phyloP scores from a whole-genome alignment of 2,113 vertebrate species.

The Sinocyclocheilus anshuiensis region DNA sequence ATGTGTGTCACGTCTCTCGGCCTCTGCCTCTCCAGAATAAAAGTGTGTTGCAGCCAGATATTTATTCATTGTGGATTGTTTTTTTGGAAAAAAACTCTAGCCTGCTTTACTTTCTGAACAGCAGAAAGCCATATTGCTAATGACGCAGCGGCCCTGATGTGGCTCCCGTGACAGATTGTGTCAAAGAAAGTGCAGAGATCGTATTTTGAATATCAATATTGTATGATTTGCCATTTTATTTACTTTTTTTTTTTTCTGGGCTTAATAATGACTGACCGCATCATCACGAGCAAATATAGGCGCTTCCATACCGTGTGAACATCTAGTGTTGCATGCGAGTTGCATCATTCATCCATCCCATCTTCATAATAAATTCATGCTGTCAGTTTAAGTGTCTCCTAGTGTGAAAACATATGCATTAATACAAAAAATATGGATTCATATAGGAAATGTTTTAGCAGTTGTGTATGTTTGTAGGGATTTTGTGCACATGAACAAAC shows the following conservation, averaged over 20 bases:
- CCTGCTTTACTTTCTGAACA: not conserved
- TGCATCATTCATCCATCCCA: constrained; percentile 7
- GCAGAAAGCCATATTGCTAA: not conserved
- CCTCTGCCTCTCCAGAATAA: constrained; percentile 1
- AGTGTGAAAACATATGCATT: not conserved
- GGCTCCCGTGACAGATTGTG: not conserved
- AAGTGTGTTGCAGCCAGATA: not conserved
- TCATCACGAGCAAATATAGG: not conserved
- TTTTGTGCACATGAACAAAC: not conserved
- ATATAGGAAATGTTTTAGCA: not conserved
- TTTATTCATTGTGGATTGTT: not conserved
- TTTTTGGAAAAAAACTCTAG: not conserved
- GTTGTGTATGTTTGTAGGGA: not conserved
- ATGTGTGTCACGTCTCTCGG: constrained; percentile 14
- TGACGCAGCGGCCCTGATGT: not conserved
- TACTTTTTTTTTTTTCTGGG: not conserved
- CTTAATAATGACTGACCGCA: not conserved
- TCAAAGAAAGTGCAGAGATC: not conserved
- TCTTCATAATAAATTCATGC: not conserved
- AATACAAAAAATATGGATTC: not conserved
- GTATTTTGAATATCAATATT: not conserved
- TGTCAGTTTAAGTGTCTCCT: not conserved
- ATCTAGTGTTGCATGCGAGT: not conserved
- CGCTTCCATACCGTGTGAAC: not conserved
- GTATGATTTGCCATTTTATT: not conserved